Conservation (phyloP, 2,113 vertebrate genomes). For the Chionomys nivalis region DNA sequence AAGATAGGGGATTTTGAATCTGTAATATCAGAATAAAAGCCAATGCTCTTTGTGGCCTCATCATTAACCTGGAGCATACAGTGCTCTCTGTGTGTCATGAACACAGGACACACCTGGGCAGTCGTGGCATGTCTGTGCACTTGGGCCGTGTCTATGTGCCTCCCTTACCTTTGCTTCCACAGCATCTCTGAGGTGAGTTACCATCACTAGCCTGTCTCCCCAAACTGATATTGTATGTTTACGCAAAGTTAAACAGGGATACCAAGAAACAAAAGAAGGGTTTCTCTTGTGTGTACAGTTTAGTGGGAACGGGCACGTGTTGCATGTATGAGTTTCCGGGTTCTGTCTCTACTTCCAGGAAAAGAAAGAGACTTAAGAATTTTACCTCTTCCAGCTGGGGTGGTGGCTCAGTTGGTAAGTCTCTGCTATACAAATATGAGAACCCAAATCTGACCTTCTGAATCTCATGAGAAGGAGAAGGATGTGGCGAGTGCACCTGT, state of each 20-base stretch:
- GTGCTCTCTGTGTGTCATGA: background rate
- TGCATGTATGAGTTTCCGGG: background rate
- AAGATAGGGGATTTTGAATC: background rate
- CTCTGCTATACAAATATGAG: background rate
- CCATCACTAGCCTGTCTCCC: background rate
- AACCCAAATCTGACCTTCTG: background rate
- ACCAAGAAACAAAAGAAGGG: background rate
- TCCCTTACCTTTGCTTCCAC: too few species aligned
- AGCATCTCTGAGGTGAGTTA: accelerated
- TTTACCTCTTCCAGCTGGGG: background rate
- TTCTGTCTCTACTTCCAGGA: background rate
- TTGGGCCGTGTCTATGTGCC: background rate
- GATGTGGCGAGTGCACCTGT: background rate
- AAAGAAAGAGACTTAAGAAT: background rate
- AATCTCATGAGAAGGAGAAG: background rate
- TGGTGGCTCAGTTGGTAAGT: background rate
- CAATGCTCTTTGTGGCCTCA: accelerated
- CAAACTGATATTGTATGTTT: background rate
- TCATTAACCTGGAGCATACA: background rate
- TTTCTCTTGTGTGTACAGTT: background rate
- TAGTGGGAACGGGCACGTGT: background rate
- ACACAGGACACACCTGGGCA: background rate
- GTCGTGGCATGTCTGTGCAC: background rate
- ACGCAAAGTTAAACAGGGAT: background rate
- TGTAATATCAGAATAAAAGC: background rate